Evolutionary conservation across 2,888 invertebrate genomes (phyloP), one percentile per base, ranked within the genome.

Genomic region (Eledone cirrhosa): DNA sequence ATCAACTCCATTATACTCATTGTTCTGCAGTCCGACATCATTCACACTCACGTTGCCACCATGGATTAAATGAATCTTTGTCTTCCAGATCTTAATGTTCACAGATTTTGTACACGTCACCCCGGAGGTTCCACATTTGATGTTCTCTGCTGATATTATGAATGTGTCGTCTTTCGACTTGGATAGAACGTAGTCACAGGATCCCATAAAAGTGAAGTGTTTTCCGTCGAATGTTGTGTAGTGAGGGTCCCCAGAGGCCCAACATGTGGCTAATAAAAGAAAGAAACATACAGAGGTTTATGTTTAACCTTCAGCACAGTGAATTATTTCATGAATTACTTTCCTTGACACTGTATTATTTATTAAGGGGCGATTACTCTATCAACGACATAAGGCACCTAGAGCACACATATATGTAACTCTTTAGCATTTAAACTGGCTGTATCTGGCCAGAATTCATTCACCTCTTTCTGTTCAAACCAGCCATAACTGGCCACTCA

Each of bases 81-180:
- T 63, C 2, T 24, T 24, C 7, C 33, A 24, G 13, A 79, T 63
- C 19, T 13, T 77, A 16, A 83, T 79, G 5, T 79, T 22, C 16
- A 83, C 78, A 47, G 81, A 80, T 88, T 96, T 96, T 3, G 96
- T 95, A 89, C 96, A 97, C 0, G 95, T 94, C 0, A 95, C 95
- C 0, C 96, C 96, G 16, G 94, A 93, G 0, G 95, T 94, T 3
- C 96, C 95, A 84, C 96, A 97, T 0, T 95, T 94, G 0, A 95
- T 95, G 86, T 95, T 95, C 93, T 95, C 88, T 85, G 95, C 94
- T 77, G 94, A 93, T 0, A 96, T 93, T 11, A 22, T 48, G 24
- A 77, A 79, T 2, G 31, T 22, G 1, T 48, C 75, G 14, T 72
- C 63, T 19, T 47, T 65, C 27, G 47, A n/a, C 22, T 47, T 33